Percentiles rank a stretch among this genome's conserved stretches.
Conservation (phyloP, 2,797 vertebrate species). For the Anas georgica region DNA sequence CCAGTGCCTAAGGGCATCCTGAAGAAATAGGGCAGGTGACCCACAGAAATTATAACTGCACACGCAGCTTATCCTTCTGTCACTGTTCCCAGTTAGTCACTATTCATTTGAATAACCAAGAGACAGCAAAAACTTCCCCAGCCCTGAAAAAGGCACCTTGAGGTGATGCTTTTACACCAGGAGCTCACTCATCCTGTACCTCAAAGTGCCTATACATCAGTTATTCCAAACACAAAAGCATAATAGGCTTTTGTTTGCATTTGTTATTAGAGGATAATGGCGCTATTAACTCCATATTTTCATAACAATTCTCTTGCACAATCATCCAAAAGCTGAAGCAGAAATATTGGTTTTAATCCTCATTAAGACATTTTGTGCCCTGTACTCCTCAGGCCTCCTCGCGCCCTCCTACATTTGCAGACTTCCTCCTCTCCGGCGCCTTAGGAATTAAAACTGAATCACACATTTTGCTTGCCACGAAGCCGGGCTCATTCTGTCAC, state of each 20-base stretch:
- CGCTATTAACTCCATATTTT: conserved; percentile 9
- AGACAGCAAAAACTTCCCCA: not conserved
- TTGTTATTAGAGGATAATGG: not conserved
- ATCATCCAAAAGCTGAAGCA: not conserved
- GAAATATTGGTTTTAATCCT: not conserved
- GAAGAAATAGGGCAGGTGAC: not conserved
- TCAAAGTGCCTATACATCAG: accelerated
- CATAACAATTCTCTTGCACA: not conserved
- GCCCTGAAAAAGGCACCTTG: not conserved
- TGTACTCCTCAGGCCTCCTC: not conserved
- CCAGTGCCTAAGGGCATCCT: too few relatives aligned
- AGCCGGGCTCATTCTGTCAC: not conserved
- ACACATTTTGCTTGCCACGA: not conserved
- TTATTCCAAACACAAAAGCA: not conserved
- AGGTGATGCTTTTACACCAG: not conserved
- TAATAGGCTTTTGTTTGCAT: not conserved
- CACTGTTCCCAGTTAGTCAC: not conserved
- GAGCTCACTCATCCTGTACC: not conserved
- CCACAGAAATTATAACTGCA: too few relatives aligned
- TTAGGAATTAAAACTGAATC: not conserved
- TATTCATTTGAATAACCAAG: not conserved
- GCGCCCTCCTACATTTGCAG: not conserved
- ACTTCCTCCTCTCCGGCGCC: not conserved
- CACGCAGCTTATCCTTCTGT: not conserved
- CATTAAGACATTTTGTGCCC: not conserved